These are phyloP conservation scores for Drosophila parvula DNA, from an alignment of 1,140 invertebrate species.

Conservation along the genomic window DNA sequence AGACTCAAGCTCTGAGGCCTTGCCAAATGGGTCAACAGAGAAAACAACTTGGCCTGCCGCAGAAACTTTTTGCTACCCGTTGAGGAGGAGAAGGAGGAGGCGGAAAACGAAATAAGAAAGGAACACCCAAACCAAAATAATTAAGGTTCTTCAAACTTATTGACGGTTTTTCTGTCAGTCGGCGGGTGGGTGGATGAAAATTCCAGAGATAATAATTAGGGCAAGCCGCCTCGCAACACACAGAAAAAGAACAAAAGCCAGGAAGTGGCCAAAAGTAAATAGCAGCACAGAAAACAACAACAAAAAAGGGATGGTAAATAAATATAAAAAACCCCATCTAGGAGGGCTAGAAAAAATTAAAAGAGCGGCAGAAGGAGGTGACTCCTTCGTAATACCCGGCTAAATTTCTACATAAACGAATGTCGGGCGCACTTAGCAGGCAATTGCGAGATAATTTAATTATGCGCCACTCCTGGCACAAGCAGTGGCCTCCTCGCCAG, in stretches of 20 bases:
- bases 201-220: slow-evolving; percentile 77
- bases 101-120: slow-evolving; percentile 27
- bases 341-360: slow-evolving; percentile 20
- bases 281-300: slow-evolving; percentile 23
- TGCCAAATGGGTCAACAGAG: slow-evolving; percentile 68
- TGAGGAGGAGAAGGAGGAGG: not conserved
- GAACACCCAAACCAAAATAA: slow-evolving; percentile 55
- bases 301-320: slow-evolving; percentile 59
- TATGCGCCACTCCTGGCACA: slow-evolving; percentile 54
- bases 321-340: slow-evolving; percentile 64
- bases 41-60: slow-evolving; percentile 29
- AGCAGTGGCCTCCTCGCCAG: slow-evolving; percentile 28
- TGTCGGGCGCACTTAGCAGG: slow-evolving; percentile 77
- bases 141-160: slow-evolving; percentile 75
- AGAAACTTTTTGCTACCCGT: slow-evolving; percentile 44
- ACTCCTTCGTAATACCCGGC: slow-evolving; percentile 56
- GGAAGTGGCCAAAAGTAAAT: slow-evolving; percentile 50
- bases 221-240: slow-evolving; percentile 9
- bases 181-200: slow-evolving; percentile 15
- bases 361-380: not conserved
- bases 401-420: slow-evolving; percentile 66
- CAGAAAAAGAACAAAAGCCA: slow-evolving; percentile 56
- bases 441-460: slow-evolving; percentile 81
- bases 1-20: slow-evolving; percentile 4
- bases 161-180: slow-evolving; percentile 50